Conservation (phyloP, 2,113 vertebrate species). For the Notothenia coriiceps region DNA sequence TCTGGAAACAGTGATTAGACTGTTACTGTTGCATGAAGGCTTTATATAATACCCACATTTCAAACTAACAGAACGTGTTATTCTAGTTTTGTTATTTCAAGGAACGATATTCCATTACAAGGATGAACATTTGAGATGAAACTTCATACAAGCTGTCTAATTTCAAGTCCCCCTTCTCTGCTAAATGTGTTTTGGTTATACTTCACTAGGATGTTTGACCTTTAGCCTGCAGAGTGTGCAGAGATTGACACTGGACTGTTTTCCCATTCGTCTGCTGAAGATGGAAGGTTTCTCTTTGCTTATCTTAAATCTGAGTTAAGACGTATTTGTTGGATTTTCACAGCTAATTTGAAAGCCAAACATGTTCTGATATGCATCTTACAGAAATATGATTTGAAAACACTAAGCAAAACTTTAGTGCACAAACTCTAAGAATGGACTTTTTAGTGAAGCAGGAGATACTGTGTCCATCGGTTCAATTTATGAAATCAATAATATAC, state of each 20-base stretch:
- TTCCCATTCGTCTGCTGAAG: background rate
- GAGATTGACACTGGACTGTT: background rate
- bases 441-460: background rate
- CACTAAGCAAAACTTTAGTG: background rate
- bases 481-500: background rate
- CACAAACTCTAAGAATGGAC: background rate
- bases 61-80: background rate
- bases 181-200: background rate
- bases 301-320: no score
- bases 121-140: background rate
- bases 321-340: background rate
- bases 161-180: background rate
- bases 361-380: background rate
- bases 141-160: background rate
- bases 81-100: background rate
- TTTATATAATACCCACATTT: background rate
- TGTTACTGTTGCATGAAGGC: background rate
- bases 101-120: background rate
- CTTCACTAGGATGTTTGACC: background rate
- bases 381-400: background rate
- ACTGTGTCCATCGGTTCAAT: background rate
- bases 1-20: background rate
- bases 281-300: background rate
- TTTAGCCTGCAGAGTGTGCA: background rate
- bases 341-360: background rate